These are phyloP conservation scores for Eupithecia pulchellata DNA, from an alignment of 2,888 invertebrate genomes.

Conservation along the genomic window DNA sequence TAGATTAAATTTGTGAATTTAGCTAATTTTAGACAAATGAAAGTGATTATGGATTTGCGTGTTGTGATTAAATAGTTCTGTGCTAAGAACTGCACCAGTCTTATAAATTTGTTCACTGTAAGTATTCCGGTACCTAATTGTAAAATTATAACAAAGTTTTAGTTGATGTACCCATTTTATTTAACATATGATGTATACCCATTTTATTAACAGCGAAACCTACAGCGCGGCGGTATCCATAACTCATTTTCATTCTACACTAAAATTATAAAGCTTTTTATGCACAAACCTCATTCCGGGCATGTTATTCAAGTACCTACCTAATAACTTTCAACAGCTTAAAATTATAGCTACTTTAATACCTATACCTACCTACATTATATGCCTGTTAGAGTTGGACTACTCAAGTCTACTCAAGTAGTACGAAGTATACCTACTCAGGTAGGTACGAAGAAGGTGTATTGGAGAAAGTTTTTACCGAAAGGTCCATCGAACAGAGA, in stretches of 20 bases:
- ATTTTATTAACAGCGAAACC: too few species aligned
- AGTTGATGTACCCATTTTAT: background rate
- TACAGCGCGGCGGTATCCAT: background rate
- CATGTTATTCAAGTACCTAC: too few species aligned
- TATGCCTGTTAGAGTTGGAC: background rate
- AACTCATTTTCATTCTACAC: background rate
- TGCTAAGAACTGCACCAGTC: conserved; percentile 11
- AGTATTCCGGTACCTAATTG: background rate
- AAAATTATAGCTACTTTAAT: background rate
- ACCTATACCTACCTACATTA: too few species aligned
- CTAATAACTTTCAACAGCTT: background rate
- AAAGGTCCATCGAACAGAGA: too few species aligned
- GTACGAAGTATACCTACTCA: too few species aligned
- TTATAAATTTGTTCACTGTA: background rate
- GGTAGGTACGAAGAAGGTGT: too few species aligned
- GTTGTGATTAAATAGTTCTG: conserved; percentile 32
- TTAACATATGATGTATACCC: too few species aligned
- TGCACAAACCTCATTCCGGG: background rate
- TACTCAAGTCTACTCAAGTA: too few species aligned
- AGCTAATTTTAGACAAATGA: conserved; percentile 19
- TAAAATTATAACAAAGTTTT: background rate
- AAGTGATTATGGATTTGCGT: conserved; percentile 29
- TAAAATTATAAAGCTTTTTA: background rate
- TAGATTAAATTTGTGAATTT: conserved; percentile 25
- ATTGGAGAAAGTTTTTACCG: too few species aligned